These are phyloP conservation scores for Lycocorax pyrrhopterus DNA, from an alignment of 2,113 vertebrate species.

Conservation along the genomic window DNA sequence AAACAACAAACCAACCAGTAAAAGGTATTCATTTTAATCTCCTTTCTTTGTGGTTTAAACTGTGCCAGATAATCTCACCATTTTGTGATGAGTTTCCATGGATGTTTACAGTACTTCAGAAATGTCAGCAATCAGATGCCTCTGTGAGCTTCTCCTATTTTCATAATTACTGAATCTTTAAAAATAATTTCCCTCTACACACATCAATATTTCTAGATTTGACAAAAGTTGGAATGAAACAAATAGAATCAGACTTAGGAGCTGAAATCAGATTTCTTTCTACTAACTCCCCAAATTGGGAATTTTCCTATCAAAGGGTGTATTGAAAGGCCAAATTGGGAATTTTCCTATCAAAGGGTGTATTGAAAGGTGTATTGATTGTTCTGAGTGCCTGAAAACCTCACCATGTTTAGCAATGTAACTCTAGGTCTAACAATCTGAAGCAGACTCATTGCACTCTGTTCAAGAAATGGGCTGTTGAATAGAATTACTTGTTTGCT, in stretches of 20 bases:
- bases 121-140: neutral
- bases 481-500: neutral
- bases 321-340: neutral
- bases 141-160: neutral
- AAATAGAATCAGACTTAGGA: neutral
- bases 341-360: neutral
- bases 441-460: neutral
- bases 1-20: too few relatives aligned
- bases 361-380: neutral
- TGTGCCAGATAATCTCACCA: neutral
- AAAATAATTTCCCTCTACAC: neutral
- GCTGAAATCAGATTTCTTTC: neutral
- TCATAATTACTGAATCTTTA: neutral
- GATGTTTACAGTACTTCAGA: neutral
- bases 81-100: neutral
- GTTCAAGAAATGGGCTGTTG: neutral
- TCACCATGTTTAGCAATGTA: neutral
- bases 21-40: neutral
- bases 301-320: neutral
- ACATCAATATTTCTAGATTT: neutral
- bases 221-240: neutral
- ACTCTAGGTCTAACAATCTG: neutral
- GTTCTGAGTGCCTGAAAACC: neutral
- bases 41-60: neutral
- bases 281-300: neutral